Evolutionary conservation across 2,113 vertebrate species (phyloP).

Genomic region (Larimichthys crocea): DNA sequence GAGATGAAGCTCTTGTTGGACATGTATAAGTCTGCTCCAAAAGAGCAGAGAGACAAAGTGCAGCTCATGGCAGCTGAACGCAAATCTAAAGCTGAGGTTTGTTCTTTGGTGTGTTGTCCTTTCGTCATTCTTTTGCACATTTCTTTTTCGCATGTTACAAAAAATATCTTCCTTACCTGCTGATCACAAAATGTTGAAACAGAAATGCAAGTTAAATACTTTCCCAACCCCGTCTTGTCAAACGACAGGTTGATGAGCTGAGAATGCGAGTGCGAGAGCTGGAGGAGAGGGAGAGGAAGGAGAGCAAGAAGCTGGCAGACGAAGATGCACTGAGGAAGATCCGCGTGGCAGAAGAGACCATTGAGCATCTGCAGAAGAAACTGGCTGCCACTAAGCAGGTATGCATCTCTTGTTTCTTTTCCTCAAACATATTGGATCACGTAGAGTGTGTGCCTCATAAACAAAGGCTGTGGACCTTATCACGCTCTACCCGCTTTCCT

Average conservation of each 20-base stretch:
- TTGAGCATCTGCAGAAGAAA: constrained; percentile 94
- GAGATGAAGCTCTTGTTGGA: constrained; percentile 95
- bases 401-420: background rate
- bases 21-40: constrained; percentile 95
- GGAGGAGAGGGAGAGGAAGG: constrained; percentile 91
- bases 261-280: constrained; percentile 89
- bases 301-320: constrained; percentile 94
- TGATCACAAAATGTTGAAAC: background rate
- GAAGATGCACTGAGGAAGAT: constrained; percentile 93
- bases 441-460: no score
- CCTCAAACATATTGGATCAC: background rate
- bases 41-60: constrained; percentile 95
- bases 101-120: constrained; percentile 1
- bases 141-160: background rate
- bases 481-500: no score
- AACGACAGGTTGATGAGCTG: constrained; percentile 88
- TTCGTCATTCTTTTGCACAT: background rate
- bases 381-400: constrained; percentile 94
- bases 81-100: constrained; percentile 94
- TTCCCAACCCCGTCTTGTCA: background rate
- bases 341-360: constrained; percentile 91
- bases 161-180: background rate
- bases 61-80: constrained; percentile 95
- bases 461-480: no score
- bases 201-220: background rate